Conservation (phyloP, 2,888 invertebrate species). For the Malthinus flaveolus region DNA sequence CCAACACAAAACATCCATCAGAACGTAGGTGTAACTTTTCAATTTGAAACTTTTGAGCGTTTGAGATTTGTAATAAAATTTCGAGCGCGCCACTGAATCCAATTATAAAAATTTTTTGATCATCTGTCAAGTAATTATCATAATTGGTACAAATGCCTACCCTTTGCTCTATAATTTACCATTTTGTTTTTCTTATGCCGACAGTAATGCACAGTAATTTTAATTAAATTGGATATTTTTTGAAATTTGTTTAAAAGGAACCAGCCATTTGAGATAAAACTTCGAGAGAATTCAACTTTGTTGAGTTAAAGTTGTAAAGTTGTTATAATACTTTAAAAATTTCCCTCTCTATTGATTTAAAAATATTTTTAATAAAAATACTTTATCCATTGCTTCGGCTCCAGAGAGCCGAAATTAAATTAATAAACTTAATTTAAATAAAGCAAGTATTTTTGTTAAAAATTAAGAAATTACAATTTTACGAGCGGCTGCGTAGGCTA, state of each 20-base stretch:
- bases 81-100: constrained; percentile 20
- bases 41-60: not conserved
- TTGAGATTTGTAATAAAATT: not conserved
- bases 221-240: constrained; percentile 25
- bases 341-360: too few species aligned
- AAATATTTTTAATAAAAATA: too few species aligned
- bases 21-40: constrained; percentile 4
- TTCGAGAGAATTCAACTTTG: too few species aligned
- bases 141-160: constrained; percentile 28
- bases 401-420: too few species aligned
- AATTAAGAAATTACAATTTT: too few species aligned
- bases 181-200: constrained; percentile 23
- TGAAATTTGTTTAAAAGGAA: constrained; percentile 11
- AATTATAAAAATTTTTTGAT: constrained; percentile 26
- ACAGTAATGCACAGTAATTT: constrained; percentile 27
- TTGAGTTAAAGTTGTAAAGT: too few species aligned
- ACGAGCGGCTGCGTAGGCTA: too few species aligned
- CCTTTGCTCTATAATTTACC: constrained; percentile 28
- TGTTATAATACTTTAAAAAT: too few species aligned
- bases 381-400: too few species aligned
- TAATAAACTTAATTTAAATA: too few species aligned
- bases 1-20: constrained; percentile 14
- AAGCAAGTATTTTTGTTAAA: too few species aligned
- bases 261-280: too few species aligned
- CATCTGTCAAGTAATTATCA: constrained; percentile 30